Evolutionary conservation across 92 coral and sea anemone genomes (phyloP).

Genomic region (Plumapathes pennacea): DNA sequence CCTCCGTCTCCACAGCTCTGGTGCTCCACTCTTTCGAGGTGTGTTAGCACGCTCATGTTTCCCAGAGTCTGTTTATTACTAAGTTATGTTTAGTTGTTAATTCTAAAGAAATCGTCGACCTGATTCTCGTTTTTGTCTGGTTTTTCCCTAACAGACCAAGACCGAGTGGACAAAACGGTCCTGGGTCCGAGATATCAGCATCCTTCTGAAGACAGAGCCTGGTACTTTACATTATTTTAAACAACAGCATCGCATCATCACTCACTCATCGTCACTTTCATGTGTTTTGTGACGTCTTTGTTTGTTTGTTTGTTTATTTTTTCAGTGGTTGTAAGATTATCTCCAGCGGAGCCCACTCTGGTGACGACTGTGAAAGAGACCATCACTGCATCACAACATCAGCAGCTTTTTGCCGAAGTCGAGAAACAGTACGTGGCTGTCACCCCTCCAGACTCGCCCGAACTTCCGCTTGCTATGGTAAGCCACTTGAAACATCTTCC

Average conservation of each 20-base stretch:
- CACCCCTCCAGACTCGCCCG: slow-evolving; percentile 97
- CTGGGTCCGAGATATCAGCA: slow-evolving; percentile 83
- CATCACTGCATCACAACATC: slow-evolving; percentile 58
- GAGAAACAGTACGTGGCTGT: slow-evolving; percentile 97
- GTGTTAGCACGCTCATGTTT: background rate
- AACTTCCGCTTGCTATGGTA: slow-evolving; percentile 68
- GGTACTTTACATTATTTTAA: no score
- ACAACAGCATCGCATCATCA: no score
- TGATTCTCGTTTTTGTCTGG: background rate
- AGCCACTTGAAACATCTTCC: no score
- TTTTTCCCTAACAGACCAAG: slow-evolving; percentile 52
- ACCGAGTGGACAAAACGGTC: slow-evolving; percentile 83
- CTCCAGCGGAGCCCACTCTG: slow-evolving; percentile 14
- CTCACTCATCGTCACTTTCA: no score
- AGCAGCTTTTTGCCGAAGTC: slow-evolving; percentile 83
- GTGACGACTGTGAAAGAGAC: slow-evolving; percentile 81
- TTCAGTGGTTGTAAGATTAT: no score
- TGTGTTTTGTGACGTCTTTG: no score
- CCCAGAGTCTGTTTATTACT: no score
- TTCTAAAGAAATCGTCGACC: no score
- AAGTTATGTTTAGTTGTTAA: no score
- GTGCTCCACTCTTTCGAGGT: slow-evolving; percentile 97
- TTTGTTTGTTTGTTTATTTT: no score
- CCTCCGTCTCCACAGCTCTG: slow-evolving; percentile 78
- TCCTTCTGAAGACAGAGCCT: slow-evolving; percentile 65